Evolutionary conservation across 2,888 invertebrate genomes (phyloP).

Genomic region (Caprella mutica): DNA sequence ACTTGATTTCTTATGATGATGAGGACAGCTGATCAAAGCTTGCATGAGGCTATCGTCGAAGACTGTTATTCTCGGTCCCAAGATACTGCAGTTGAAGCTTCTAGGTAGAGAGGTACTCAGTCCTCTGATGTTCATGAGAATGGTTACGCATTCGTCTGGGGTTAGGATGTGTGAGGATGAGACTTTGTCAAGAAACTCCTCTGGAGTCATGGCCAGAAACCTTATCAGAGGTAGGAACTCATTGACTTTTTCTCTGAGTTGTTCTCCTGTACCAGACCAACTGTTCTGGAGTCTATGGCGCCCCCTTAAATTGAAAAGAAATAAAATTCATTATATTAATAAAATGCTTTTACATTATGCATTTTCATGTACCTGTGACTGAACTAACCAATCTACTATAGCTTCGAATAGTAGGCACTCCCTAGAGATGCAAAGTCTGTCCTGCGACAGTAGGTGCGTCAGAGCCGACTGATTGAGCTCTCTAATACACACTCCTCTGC

Average conservation of each 20-base stretch:
- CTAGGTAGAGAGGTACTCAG: background rate
- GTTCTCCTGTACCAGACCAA: background rate
- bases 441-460: slow-evolving; percentile 14
- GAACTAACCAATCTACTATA: slow-evolving; percentile 16
- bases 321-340: too few relatives aligned
- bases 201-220: slow-evolving; percentile 40
- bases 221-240: slow-evolving; percentile 45
- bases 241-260: slow-evolving; percentile 39
- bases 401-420: slow-evolving; percentile 21
- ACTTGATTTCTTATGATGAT: background rate
- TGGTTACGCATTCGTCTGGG: slow-evolving; percentile 38
- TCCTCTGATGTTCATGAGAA: slow-evolving; percentile 19
- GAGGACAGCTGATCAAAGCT: slow-evolving; percentile 3
- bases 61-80: background rate
- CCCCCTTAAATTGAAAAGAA: background rate
- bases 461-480: slow-evolving; percentile 15
- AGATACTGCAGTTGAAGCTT: background rate
- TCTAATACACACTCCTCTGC: background rate
- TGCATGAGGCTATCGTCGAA: slow-evolving; percentile 7
- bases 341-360: too few relatives aligned
- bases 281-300: background rate
- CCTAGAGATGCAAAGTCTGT: slow-evolving; percentile 20
- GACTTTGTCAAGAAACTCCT: slow-evolving; percentile 43
- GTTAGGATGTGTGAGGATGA: slow-evolving; percentile 41
- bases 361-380: too few relatives aligned